Evolutionary conservation across 2,888 invertebrate species (phyloP).

Genomic region (Stictocephala bisonia): DNA sequence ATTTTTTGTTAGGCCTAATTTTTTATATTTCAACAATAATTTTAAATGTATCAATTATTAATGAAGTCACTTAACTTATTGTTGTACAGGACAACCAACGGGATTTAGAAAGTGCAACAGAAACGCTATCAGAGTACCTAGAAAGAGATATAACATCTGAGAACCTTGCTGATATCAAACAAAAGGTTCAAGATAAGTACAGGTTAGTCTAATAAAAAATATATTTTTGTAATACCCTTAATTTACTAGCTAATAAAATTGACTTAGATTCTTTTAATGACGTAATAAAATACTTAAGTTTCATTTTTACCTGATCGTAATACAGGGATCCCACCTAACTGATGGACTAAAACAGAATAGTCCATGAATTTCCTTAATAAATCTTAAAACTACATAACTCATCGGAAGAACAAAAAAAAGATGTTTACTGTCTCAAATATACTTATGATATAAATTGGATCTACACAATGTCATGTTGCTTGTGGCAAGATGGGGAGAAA

Average conservation of each 20-base stretch:
- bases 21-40: no score
- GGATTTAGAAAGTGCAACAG: conserved; percentile 97
- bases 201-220: conserved; percentile 70
- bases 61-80: no score
- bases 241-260: not conserved
- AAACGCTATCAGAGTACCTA: conserved; percentile 96
- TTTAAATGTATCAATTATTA: no score
- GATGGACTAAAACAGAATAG: no score
- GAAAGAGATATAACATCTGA: conserved; percentile 98
- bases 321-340: no score
- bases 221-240: not conserved
- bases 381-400: no score
- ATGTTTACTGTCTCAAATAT: no score
- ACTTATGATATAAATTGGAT: no score
- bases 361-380: no score
- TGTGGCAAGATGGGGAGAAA: no score
- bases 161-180: conserved; percentile 97
- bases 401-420: no score
- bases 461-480: no score
- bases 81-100: conserved; percentile 93
- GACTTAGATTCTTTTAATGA: not conserved
- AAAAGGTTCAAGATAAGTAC: conserved; percentile 98
- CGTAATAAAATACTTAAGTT: not conserved
- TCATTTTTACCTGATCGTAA: not conserved
- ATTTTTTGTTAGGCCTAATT: not conserved